Evolutionary conservation across 1,140 invertebrate genomes (phyloP), one percentile per base, ranked within the genome.

Genomic region (Heliconius eleuchia): DNA sequence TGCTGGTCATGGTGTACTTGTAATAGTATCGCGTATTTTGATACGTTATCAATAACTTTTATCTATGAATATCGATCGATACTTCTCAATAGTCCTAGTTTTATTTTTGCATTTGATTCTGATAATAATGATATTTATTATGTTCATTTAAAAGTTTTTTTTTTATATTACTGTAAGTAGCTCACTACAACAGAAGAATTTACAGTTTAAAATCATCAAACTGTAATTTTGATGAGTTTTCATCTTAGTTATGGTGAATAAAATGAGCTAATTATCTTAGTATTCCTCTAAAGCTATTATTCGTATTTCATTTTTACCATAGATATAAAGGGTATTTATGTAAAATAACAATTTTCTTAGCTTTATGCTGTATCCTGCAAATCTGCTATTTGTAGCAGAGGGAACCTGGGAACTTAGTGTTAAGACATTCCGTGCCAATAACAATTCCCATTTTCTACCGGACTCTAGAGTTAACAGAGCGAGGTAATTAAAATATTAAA

Each of bases 41-140:
- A 82, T 82, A 82, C 60, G 57, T 80, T 86, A 86, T 86, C 83
- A 79, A 27, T 66, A 66, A 66, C 71, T 57, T 73, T 85, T 87
- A 87, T 87, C 86, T 81, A 77, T 81, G 60, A 71, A 77, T 80
- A 87, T 86, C 81, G 83, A 87, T 83, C 77, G 71, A 27, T 30
- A 66, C 60, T 27, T 66, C 60, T 57, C 71, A 77, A 77, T 77
- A 76, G 74, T 19, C 76, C 73, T 60, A 75, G 76, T 78, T 78
- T 70, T 55, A 46, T 34, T 75, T 78, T 75, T 50, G 60, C 34
- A 73, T 74, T 39, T 19, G 6, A 70, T 57, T 78, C 60, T 66
- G 8, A 66, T 66, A 5, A 30, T 30, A 30, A 27, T 66, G 11
- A 27, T 60, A 60, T 23, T 16, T 30, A 66, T 66, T 27, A 66